Evolutionary conservation across 2,797 vertebrate genomes (phyloP).

Genomic region (Microhierax caerulescens): DNA sequence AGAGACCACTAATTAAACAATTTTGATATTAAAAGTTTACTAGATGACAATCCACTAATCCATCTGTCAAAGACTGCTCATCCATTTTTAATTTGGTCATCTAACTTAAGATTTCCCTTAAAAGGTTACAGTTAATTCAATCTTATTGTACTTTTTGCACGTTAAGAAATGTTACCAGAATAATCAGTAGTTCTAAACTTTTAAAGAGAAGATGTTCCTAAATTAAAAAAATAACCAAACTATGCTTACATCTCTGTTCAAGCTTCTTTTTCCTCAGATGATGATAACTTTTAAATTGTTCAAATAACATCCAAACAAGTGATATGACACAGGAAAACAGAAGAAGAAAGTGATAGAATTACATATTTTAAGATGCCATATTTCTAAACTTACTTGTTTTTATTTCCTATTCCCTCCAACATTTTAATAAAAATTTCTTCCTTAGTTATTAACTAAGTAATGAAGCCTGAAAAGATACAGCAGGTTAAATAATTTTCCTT

Average conservation of each 20-base stretch:
- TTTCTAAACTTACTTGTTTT: not conserved
- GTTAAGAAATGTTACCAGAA: not conserved
- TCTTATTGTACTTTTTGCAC: not conserved
- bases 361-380: not conserved
- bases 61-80: not conserved
- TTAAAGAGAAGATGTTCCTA: not conserved
- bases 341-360: not conserved
- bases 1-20: not conserved
- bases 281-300: not conserved
- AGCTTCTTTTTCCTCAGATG: not conserved
- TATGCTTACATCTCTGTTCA: not conserved
- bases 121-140: not conserved
- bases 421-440: not conserved
- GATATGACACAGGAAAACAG: not conserved
- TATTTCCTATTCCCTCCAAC: not conserved
- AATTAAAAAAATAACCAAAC: not conserved
- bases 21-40: not conserved
- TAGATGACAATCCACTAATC: not conserved
- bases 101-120: not conserved
- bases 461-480: not conserved
- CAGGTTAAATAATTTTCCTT: not conserved
- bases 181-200: not conserved
- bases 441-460: not conserved
- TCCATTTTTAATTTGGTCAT: not conserved
- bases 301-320: not conserved